phyloP scores from a whole-genome alignment of 2,797 vertebrate genomes.

The Xenops minutus region DNA sequence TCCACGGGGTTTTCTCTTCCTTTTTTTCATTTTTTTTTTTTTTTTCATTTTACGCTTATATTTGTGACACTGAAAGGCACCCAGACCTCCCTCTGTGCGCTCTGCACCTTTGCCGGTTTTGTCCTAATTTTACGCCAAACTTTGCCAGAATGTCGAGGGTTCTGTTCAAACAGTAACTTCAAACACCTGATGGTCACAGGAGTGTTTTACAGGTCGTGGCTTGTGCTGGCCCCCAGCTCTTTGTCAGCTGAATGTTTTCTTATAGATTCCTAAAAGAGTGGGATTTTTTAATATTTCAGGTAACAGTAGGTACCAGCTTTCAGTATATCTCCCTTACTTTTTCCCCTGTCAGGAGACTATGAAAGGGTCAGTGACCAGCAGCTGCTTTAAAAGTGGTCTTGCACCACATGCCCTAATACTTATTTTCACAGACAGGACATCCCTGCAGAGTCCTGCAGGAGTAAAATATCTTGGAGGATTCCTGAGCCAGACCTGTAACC shows the following conservation, averaged over 20 bases:
- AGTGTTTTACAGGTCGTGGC: neutral
- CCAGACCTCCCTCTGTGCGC: neutral
- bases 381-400: neutral
- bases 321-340: neutral
- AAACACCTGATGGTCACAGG: fast-evolving
- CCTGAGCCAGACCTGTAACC: neutral
- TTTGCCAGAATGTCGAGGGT: fast-evolving
- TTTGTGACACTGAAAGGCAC: neutral
- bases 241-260: neutral
- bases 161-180: neutral
- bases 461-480: neutral
- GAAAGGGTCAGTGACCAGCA: neutral
- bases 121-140: neutral
- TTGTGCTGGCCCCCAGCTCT: neutral
- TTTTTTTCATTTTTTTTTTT: neutral
- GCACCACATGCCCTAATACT: neutral
- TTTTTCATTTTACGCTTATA: neutral
- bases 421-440: neutral
- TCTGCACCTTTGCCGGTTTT: neutral
- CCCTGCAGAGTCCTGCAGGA: neutral
- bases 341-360: neutral
- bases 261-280: neutral
- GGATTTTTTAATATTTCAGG: neutral
- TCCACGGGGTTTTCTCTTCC: neutral
- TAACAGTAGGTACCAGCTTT: neutral